Base-by-base conservation (phyloP, 37 sponge, comb jelly and placozoan genomes). In the Dysidea cf. avara region DNA sequence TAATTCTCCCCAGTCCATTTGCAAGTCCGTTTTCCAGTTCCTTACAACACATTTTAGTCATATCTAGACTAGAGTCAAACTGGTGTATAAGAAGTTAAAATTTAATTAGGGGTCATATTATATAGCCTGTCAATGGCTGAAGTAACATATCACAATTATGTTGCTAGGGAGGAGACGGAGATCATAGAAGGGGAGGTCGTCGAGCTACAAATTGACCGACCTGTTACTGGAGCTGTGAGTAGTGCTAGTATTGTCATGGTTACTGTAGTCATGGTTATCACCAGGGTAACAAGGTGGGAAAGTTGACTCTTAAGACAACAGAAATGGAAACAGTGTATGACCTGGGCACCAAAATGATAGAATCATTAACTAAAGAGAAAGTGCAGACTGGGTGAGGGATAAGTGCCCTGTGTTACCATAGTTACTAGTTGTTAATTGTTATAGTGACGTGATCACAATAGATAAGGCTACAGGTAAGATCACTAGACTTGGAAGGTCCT, bases 281-380 rank as follows among this genome's bases (percentile, higher is more conserved):
- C 7, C 46, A 92, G 89, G 98, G 98, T 22, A 87, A 90, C 14
- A 93, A 93, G 51, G 84, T 90, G 7, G 98, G 98, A 47, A 97
- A 97, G 59, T 78, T 97, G 61, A 93, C 94, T 25, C 77, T 97
- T 56, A 97, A 97, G 82, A 97, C 98, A 7, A 97, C 98, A 29
- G 98, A 97, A 52, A 97, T 97, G 98, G 98, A 97, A 60, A 97
- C 98, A 0, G 69, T 97, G 1, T 97, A 97, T 63, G 98, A 97
- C 68, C 72, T 97, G 43, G 98, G 98, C 2, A 74, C 91, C 3
- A 97, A 97, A 74, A 97, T 97, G 98, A 97, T 97, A 38, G 98
- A 97, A 66, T 84, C 92, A 13, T 81, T 97, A 29, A 90, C 94
- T 18, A 90, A 93, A 54, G 98, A 97, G 77, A 97, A 97, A 68